phyloP scores from a whole-genome alignment of 2,113 vertebrate genomes.

The Pseudopodoces humilis region DNA sequence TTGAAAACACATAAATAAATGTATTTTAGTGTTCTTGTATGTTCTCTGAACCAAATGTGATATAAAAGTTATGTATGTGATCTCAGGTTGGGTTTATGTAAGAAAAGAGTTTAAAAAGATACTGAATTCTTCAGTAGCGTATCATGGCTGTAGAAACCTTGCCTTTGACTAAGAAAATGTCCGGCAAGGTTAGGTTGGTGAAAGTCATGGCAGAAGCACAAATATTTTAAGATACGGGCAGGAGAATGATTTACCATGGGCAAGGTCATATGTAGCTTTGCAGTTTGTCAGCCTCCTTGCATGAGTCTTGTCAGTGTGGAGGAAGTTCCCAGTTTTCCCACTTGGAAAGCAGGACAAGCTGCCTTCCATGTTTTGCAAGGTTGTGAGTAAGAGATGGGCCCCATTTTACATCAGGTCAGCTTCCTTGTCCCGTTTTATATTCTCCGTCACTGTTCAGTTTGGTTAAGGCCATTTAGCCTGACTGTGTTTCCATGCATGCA shows the following conservation, averaged over 20 bases:
- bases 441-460: rapidly evolving
- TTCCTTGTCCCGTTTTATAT: background rate
- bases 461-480: background rate
- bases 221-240: background rate
- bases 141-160: background rate
- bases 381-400: background rate
- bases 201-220: background rate
- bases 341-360: background rate
- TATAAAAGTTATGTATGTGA: rapidly evolving
- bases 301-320: background rate
- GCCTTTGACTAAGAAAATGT: background rate
- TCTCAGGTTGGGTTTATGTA: background rate
- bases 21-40: background rate
- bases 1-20: background rate
- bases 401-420: background rate
- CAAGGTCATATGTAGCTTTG: background rate
- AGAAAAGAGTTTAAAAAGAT: background rate
- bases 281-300: background rate
- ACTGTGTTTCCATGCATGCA: rapidly evolving
- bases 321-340: background rate
- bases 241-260: rapidly evolving
- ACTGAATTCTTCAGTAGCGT: background rate
- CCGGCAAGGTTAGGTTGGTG: background rate
- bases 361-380: background rate
- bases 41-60: background rate